These are phyloP conservation scores for Lycaon pictus DNA, from an alignment of 2,113 vertebrate species.

Conservation along the genomic window DNA sequence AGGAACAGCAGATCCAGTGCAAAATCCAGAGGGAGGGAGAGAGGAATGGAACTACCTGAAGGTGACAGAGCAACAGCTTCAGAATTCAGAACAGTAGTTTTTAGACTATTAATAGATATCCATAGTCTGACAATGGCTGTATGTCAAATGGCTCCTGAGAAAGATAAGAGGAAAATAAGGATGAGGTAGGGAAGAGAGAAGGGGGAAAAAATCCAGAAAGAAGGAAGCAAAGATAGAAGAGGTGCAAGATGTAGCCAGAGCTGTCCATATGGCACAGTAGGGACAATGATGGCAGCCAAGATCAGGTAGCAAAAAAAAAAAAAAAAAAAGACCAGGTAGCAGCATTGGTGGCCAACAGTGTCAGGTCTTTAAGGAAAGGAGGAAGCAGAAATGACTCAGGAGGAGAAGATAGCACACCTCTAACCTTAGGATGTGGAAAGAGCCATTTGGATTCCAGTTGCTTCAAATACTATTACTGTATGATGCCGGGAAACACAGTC, in stretches of 20 bases:
- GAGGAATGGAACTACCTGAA: not conserved
- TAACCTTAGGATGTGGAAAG: not conserved
- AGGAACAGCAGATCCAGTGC: not conserved
- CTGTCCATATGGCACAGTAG: not conserved
- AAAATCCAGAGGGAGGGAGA: not conserved
- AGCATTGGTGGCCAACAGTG: not conserved
- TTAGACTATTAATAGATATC: not conserved
- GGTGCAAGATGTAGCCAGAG: not conserved
- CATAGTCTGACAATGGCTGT: not conserved
- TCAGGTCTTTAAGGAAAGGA: not conserved
- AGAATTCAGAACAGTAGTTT: not conserved
- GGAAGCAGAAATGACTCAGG: not conserved
- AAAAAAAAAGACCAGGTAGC: too few relatives aligned
- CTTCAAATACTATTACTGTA: not conserved
- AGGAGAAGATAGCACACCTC: not conserved
- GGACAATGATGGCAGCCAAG: not conserved
- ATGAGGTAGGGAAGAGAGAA: not conserved
- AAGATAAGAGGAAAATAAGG: not conserved
- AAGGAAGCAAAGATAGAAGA: not conserved
- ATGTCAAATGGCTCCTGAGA: not conserved
- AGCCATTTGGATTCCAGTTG: not conserved
- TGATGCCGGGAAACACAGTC: not conserved
- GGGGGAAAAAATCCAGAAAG: not conserved
- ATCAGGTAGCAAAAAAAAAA: not conserved
- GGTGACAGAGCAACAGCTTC: not conserved